These are phyloP conservation scores for Hermaeophaga mercurialis DNA, from an alignment of 2,888 invertebrate species.

Conservation along the genomic window DNA sequence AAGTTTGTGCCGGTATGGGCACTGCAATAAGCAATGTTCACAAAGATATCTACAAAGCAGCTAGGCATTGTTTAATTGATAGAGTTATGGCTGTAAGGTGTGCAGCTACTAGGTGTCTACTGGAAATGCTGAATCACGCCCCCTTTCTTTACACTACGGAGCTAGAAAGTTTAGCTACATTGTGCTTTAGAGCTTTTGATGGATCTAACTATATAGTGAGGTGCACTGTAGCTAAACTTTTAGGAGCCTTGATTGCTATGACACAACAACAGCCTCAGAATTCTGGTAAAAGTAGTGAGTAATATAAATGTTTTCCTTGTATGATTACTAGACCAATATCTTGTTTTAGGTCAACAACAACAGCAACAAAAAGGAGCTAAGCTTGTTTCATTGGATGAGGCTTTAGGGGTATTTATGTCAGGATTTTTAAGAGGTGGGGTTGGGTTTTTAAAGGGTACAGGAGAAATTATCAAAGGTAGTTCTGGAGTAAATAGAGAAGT, in stretches of 20 bases:
- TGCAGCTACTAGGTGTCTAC: constrained; percentile 89
- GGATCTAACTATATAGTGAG: constrained; percentile 91
- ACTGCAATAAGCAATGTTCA: constrained; percentile 84
- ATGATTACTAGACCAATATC: not conserved
- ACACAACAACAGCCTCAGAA: constrained; percentile 74
- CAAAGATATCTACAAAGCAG: constrained; percentile 91
- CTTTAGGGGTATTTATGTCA: constrained; percentile 86
- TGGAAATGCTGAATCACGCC: constrained; percentile 87
- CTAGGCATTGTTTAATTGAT: constrained; percentile 86
- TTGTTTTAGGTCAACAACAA: constrained; percentile 38
- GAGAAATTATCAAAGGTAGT: constrained; percentile 94
- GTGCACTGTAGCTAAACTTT: constrained; percentile 88
- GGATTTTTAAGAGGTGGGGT: constrained; percentile 94
- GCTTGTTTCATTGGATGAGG: constrained; percentile 85
- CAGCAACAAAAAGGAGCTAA: constrained; percentile 58
- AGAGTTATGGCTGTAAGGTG: constrained; percentile 91
- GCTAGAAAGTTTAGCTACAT: constrained; percentile 87
- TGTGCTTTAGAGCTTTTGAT: constrained; percentile 91
- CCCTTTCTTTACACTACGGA: constrained; percentile 85
- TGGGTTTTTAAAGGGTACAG: constrained; percentile 90
- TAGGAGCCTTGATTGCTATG: constrained; percentile 86
- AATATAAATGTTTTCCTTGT: not conserved
- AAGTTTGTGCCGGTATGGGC: constrained; percentile 94
- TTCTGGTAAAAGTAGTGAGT: constrained; percentile 53
- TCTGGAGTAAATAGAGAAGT: constrained; percentile 94